phyloP scores from a whole-genome alignment of 2,113 vertebrate genomes.

The Cnemophilus loriae region DNA sequence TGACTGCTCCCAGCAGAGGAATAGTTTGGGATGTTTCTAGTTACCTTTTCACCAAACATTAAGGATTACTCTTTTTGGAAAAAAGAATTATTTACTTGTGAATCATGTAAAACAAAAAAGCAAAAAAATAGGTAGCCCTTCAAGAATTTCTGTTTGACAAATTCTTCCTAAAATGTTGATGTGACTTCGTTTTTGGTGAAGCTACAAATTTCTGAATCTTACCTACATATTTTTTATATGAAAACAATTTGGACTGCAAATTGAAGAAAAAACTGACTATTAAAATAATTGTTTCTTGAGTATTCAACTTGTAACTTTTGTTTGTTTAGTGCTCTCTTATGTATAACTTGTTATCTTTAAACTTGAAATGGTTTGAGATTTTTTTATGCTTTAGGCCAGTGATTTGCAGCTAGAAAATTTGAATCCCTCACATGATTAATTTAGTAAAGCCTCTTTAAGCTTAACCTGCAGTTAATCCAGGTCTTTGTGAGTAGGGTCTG shows the following conservation, averaged over 20 bases:
- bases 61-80: background rate
- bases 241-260: background rate
- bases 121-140: background rate
- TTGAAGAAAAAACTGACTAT: background rate
- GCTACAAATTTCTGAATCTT: background rate
- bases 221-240: background rate
- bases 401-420: conserved; percentile 1
- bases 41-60: background rate
- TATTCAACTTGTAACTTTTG: background rate
- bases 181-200: background rate
- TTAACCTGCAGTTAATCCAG: conserved; percentile 43
- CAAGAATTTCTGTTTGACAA: background rate
- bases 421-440: background rate
- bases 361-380: background rate
- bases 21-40: background rate
- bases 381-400: background rate
- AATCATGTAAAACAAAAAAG: background rate
- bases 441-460: conserved; percentile 41
- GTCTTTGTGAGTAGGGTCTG: conserved; percentile 8
- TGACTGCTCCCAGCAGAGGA: background rate
- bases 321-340: background rate
- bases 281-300: background rate
- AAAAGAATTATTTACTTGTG: background rate
- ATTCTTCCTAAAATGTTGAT: background rate
- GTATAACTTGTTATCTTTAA: background rate